Conservation (phyloP, 2,113 vertebrate genomes). For the Embiotoca jacksoni region DNA sequence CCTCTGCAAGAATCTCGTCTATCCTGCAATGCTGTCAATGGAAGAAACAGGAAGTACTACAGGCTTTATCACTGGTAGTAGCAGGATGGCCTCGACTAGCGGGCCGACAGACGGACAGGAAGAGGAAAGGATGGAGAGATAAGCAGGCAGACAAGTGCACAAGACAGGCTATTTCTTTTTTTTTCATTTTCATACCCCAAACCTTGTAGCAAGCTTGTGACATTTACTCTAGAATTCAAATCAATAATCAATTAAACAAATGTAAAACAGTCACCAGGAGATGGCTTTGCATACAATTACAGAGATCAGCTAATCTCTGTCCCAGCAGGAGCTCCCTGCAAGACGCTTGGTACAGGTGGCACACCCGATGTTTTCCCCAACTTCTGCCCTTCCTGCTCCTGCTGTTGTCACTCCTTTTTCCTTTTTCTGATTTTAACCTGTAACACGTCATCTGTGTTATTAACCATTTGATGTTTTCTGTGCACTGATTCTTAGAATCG, state of each 20-base stretch:
- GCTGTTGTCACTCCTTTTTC: background rate
- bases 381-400: background rate
- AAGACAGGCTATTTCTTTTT: background rate
- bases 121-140: background rate
- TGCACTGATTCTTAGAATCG: too few species aligned
- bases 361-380: background rate
- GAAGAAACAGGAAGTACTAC: background rate
- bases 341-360: background rate
- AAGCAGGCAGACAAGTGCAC: background rate
- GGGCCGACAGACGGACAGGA: slow-evolving; percentile 38
- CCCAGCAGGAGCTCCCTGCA: slow-evolving; percentile 7
- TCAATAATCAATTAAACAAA: slow-evolving; percentile 51
- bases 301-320: slow-evolving; percentile 12
- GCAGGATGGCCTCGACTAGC: background rate
- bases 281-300: slow-evolving; percentile 11
- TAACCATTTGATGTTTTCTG: too few species aligned
- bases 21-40: slow-evolving; percentile 13
- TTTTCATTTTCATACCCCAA: slow-evolving; percentile 18
- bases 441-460: too few species aligned
- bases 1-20: slow-evolving; percentile 16
- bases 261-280: slow-evolving; percentile 28
- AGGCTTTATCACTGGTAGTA: slow-evolving; percentile 12
- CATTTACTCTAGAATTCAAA: slow-evolving; percentile 37
- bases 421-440: too few species aligned
- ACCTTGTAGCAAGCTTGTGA: background rate